phyloP scores from a whole-genome alignment of 2,113 vertebrate genomes.

The Ceuthmochares aereus region DNA sequence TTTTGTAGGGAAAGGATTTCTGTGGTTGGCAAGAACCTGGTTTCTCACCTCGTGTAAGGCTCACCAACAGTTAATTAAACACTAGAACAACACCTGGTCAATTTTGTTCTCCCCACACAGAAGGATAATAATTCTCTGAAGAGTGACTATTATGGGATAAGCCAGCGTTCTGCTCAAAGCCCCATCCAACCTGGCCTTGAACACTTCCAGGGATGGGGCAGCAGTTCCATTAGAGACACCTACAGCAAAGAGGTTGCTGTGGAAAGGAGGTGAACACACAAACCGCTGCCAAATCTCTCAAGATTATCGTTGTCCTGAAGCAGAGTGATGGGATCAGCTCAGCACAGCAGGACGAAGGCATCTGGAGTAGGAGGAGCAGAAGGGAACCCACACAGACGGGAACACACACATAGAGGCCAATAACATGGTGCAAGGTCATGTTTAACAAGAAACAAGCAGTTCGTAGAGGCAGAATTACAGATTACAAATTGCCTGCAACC shows the following conservation, averaged over 20 bases:
- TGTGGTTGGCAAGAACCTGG: neutral
- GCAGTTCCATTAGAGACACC: neutral
- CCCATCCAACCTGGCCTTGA: too few species aligned
- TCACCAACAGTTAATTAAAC: neutral
- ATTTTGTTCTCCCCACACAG: neutral
- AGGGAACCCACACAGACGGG: neutral
- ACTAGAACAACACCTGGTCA: neutral
- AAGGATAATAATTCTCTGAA: neutral
- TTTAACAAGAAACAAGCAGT: constrained; percentile 46
- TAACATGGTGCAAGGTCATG: neutral
- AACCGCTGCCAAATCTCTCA: fast-evolving
- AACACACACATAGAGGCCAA: neutral
- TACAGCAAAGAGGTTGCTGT: too few species aligned
- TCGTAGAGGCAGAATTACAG: neutral
- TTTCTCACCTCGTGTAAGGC: neutral
- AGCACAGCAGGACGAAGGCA: neutral
- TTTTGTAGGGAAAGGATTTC: neutral
- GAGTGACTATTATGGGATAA: neutral
- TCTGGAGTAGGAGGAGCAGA: neutral
- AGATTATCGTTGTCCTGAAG: neutral
- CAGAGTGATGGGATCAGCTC: fast-evolving
- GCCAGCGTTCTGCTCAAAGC: neutral
- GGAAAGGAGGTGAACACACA: neutral
- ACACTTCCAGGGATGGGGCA: neutral
- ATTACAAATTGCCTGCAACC: neutral